Percentiles rank a stretch among this genome's conserved stretches.
Evolutionary conservation across 2,888 invertebrate genomes (phyloP).

Genomic region (Lymantria monacha): DNA sequence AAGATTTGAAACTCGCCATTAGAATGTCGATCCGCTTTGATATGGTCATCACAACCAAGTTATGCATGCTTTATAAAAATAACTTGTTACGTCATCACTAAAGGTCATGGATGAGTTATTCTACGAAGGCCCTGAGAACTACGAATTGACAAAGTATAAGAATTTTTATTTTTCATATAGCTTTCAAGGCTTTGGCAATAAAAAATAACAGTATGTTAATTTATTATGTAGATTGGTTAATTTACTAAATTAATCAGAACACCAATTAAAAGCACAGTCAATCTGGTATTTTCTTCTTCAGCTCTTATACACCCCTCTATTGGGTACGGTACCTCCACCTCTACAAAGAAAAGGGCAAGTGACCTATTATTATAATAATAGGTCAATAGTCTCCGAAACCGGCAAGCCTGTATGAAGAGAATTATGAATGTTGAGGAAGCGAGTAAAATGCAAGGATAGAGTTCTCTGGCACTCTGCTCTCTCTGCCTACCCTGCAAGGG

Average conservation of each 20-base stretch:
- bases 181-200: slow-evolving; percentile 4
- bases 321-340: too few relatives aligned
- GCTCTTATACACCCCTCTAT: too few relatives aligned
- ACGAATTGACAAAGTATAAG: slow-evolving; percentile 5
- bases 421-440: too few relatives aligned
- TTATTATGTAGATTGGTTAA: slow-evolving; percentile 1
- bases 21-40: slow-evolving; percentile 12
- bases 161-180: slow-evolving; percentile 2
- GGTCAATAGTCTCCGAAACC: too few relatives aligned
- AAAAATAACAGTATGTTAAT: slow-evolving; percentile 3
- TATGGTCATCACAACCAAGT: slow-evolving; percentile 19
- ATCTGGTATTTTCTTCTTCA: not conserved
- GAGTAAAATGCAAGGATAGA: too few relatives aligned
- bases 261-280: not conserved
- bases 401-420: too few relatives aligned
- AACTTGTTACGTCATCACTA: slow-evolving; percentile 24
- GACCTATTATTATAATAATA: too few relatives aligned
- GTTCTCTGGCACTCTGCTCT: too few relatives aligned
- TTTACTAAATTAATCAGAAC: not conserved
- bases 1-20: not conserved
- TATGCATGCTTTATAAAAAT: slow-evolving; percentile 17
- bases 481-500: too few relatives aligned
- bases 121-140: slow-evolving; percentile 30
- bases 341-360: too few relatives aligned
- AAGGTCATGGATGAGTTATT: slow-evolving; percentile 30